Conservation (phyloP, 2,888 invertebrate genomes). For the Lordiphosa andalusiaca region DNA sequence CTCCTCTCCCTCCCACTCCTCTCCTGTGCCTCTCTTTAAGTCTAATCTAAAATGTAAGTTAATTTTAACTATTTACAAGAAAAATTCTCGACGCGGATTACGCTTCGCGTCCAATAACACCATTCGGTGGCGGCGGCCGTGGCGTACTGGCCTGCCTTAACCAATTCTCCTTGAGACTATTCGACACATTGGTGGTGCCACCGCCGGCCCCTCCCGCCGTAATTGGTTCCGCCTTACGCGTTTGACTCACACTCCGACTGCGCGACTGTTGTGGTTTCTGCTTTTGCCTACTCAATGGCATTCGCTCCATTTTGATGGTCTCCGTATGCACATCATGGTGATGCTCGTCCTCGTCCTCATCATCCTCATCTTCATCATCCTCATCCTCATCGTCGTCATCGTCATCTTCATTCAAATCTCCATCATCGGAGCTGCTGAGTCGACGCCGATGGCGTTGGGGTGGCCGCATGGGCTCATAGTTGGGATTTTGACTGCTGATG, state of each 20-base stretch:
- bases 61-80: slow-evolving; percentile 7
- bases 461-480: slow-evolving; percentile 52
- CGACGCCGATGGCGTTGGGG: slow-evolving; percentile 9
- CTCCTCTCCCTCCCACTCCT: slow-evolving; percentile 2
- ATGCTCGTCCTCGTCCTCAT: too few relatives aligned
- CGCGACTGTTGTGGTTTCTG: slow-evolving; percentile 41
- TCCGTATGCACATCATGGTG: slow-evolving; percentile 59
- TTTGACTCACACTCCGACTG: slow-evolving; percentile 60
- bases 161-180: slow-evolving; percentile 77
- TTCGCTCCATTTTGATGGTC: slow-evolving; percentile 73
- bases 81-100: slow-evolving; percentile 37
- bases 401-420: slow-evolving; percentile 37
- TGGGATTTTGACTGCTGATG: slow-evolving; percentile 59
- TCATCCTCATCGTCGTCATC: slow-evolving; percentile 48
- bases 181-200: slow-evolving; percentile 44
- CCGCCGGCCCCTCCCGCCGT: slow-evolving; percentile 11
- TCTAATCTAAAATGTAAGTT: slow-evolving; percentile 3
- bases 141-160: slow-evolving; percentile 59
- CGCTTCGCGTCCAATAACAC: slow-evolving; percentile 77
- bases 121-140: slow-evolving; percentile 77
- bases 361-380: too few relatives aligned
- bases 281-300: slow-evolving; percentile 60
- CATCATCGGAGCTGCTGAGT: slow-evolving; percentile 45
- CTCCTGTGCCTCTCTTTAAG: slow-evolving; percentile 7
- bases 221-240: slow-evolving; percentile 39